Evolutionary conservation across 2,888 invertebrate species (phyloP).

Genomic region (Gibbula magus): DNA sequence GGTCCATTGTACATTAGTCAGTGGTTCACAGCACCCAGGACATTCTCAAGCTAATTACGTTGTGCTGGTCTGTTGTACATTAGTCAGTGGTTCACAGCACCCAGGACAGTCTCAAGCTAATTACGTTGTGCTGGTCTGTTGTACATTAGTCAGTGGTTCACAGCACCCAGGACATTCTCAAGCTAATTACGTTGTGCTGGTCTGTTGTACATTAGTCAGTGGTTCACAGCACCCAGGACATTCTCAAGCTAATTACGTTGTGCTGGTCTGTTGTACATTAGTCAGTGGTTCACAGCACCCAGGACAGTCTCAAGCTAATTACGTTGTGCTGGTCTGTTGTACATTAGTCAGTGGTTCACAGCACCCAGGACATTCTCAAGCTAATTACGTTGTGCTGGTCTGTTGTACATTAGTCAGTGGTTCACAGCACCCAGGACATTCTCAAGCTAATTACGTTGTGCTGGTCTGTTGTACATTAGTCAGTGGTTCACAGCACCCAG

Average conservation of each 20-base stretch:
- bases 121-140: background rate
- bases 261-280: background rate
- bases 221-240: background rate
- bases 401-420: too few relatives aligned
- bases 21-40: background rate
- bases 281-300: background rate
- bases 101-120: background rate
- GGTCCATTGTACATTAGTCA: background rate
- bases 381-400: background rate
- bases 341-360: background rate
- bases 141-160: background rate
- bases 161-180: background rate
- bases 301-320: background rate
- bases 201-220: background rate
- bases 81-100: background rate
- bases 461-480: background rate
- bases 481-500: background rate
- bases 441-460: background rate
- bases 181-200: background rate
- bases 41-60: background rate
- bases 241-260: background rate
- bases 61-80: background rate
- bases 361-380: background rate
- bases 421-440: background rate
- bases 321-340: background rate